Conservation (phyloP, 37 sponge, comb jelly and placozoan genomes). For the Hexactinellida sp. region DNA sequence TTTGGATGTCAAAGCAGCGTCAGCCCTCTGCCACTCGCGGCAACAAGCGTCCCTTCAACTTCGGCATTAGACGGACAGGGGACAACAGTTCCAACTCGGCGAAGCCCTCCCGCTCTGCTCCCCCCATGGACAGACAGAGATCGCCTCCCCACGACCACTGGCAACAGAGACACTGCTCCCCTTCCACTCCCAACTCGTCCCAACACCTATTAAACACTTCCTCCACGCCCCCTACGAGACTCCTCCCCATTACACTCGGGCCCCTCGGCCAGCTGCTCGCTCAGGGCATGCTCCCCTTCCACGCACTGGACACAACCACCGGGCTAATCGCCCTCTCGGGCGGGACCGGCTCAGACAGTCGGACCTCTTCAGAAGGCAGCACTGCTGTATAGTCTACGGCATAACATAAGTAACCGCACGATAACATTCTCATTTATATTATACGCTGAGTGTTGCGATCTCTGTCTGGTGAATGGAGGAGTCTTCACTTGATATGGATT, state of each 20-base stretch:
- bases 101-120: neutral
- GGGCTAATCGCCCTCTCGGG: neutral
- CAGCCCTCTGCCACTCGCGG: neutral
- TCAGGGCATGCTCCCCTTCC: neutral
- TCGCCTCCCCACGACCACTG: neutral
- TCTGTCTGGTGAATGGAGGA: neutral
- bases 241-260: neutral
- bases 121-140: neutral
- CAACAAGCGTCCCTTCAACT: neutral
- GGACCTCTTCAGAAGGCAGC: conserved; percentile 11
- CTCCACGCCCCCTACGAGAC: neutral
- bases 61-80: neutral
- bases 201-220: neutral
- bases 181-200: neutral
- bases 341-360: neutral
- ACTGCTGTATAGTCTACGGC: conserved; percentile 1
- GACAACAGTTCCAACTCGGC: neutral
- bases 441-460: neutral
- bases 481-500: conserved; percentile 1
- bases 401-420: neutral
- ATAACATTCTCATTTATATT: conserved; percentile 4
- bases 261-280: conserved; percentile 2
- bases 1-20: conserved; percentile 39
- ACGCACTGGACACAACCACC: conserved; percentile 5
- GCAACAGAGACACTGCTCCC: conserved; percentile 16